Evolutionary conservation across 1,140 invertebrate genomes (phyloP), one percentile per base, ranked within the genome.

Genomic region (Drosophila arizonae): DNA sequence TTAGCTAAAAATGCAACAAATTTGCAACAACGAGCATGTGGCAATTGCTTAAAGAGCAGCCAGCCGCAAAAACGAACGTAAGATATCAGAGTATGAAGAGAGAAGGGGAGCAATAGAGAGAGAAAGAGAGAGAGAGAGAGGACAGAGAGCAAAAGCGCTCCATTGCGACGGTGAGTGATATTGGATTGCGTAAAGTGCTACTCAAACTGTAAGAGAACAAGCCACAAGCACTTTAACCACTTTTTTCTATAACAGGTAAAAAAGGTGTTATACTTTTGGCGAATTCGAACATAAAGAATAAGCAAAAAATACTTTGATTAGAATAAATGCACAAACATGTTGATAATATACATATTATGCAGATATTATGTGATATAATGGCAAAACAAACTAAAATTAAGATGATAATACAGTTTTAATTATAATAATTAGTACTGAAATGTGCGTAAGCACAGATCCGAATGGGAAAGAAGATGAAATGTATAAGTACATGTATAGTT

Each of bases 181-280:
- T 24, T 45, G 36, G 26, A 5, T 28, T 58, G 26, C 52, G 46
- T 11, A 21, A 55, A 55, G 24, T 75, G 66, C 71, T 64, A 10
- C 43, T 74, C 21, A 64, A 82, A 82, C 76, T 62, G 30, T 55
- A 45, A 46, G 15, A 43, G 39, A 41, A 15, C 55, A 57, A 69
- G 43, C 41, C 56, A 6, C 41, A 55, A 56, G 36, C 57, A 60
- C 33, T 67, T 39, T 26, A 13, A 10, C 52, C 24, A 13, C 4
- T 17, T 45, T 10, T 45, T 45, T 6, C n/a, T 45, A 45, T 45
- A n/a, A 15, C 9, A 36, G 33, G 8, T 36, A 36, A 36, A 36
- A 6, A 30, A 30, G 4, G 5, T n/a, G 41, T 43, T 43, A 43
- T 43, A 13, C 11, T 13, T 43, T 13, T 4, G 3, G 10, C 11